A percentile compares a stretch with the other conserved stretches of the same genome.
Evolutionary conservation across 2,113 vertebrate genomes (phyloP).

Genomic region (Macaca mulatta): DNA sequence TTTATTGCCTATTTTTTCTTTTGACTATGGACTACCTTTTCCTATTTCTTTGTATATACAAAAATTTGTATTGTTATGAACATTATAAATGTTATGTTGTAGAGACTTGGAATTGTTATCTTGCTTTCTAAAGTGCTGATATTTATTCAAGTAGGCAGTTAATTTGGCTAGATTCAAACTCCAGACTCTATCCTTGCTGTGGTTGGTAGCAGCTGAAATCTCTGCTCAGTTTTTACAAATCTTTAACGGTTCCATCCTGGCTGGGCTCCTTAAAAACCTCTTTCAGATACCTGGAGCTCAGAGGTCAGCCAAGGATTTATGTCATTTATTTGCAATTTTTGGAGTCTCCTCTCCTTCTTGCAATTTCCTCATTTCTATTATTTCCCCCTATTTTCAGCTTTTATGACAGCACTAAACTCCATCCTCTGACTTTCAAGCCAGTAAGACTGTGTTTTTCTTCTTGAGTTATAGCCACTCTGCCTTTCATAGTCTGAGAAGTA

Average conservation of each 20-base stretch:
- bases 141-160: constrained; percentile 2
- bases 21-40: not conserved
- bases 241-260: not conserved
- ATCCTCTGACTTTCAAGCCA: not conserved
- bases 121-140: not conserved
- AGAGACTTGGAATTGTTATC: not conserved
- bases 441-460: not conserved
- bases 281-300: not conserved
- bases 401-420: not conserved
- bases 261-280: not conserved
- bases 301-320: not conserved
- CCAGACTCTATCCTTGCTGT: not conserved
- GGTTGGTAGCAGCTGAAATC: not conserved
- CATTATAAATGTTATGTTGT: not conserved
- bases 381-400: not conserved
- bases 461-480: not conserved
- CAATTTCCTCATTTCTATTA: not conserved
- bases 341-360: not conserved
- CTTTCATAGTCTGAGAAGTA: not conserved
- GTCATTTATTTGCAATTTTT: not conserved
- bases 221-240: not conserved
- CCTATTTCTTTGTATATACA: not conserved
- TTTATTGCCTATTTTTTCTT: constrained; percentile 8
- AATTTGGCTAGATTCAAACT: not conserved
- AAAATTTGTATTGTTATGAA: not conserved